Evolutionary conservation across 2,888 invertebrate species (phyloP).

Genomic region (Drosophila kambysellisi): DNA sequence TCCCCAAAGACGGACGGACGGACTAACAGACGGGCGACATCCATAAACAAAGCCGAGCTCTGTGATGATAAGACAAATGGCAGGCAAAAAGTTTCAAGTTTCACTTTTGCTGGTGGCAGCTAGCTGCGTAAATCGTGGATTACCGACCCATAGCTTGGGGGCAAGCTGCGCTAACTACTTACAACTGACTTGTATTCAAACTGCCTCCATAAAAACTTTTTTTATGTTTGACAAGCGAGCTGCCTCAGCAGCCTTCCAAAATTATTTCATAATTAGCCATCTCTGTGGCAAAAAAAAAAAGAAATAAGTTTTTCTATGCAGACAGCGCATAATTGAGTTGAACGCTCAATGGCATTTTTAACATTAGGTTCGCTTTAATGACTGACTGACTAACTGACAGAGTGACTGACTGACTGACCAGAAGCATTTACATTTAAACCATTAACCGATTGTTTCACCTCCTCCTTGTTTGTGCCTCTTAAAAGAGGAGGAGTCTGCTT

Average conservation of each 20-base stretch:
- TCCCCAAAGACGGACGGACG: conserved; percentile 1
- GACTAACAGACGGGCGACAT: background rate
- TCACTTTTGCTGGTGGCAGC: conserved; percentile 58
- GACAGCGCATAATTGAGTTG: conserved; percentile 49
- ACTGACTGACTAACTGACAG: conserved; percentile 11
- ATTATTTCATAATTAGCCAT: conserved; percentile 49
- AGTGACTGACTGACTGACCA: background rate
- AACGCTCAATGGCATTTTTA: conserved; percentile 42
- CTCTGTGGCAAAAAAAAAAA: conserved; percentile 1
- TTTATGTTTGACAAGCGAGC: conserved; percentile 27
- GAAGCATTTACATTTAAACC: conserved; percentile 29
- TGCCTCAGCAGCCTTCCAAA: conserved; percentile 25
- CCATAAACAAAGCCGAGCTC: conserved; percentile 32
- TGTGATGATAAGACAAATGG: conserved; percentile 53
- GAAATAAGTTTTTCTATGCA: conserved; percentile 23
- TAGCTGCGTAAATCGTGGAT: conserved; percentile 43
- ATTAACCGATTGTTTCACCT: conserved; percentile 36
- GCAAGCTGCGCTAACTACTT: conserved; percentile 29
- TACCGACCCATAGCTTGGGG: conserved; percentile 48
- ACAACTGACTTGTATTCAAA: conserved; percentile 1
- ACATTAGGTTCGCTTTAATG: conserved; percentile 46
- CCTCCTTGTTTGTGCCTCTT: background rate
- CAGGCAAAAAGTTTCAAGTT: conserved; percentile 60
- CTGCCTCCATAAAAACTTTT: conserved; percentile 22
- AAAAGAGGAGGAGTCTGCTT: background rate